Percentiles rank a stretch among this genome's conserved stretches.
phyloP scores from a whole-genome alignment of 2,113 vertebrate species.

The Corvus moneduloides region DNA sequence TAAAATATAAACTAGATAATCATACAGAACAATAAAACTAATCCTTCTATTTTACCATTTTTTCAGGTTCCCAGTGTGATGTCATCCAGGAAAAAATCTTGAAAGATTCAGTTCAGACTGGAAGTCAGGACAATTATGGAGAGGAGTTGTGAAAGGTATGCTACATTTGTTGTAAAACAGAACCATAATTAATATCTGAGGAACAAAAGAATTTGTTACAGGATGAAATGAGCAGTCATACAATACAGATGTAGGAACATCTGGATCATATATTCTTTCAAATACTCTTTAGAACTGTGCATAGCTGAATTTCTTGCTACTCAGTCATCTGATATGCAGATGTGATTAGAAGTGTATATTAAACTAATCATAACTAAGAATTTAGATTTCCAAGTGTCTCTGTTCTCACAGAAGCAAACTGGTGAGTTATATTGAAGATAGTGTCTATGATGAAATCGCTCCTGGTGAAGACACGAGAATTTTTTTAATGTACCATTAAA shows the following conservation, averaged over 20 bases:
- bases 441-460: background rate
- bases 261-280: background rate
- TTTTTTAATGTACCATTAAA: background rate
- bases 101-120: background rate
- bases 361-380: background rate
- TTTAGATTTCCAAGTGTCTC: background rate
- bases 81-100: background rate
- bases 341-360: background rate
- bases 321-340: background rate
- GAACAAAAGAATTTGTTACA: background rate
- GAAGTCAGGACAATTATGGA: background rate
- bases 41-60: background rate
- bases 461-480: background rate
- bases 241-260: background rate
- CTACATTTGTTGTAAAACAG: background rate
- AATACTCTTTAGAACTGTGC: background rate
- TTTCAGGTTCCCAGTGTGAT: background rate
- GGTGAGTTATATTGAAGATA: background rate
- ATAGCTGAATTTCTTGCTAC: background rate
- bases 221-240: background rate
- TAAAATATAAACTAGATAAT: background rate
- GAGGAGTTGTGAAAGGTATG: background rate
- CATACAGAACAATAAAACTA: background rate
- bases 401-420: background rate
- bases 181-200: background rate